phyloP scores from a whole-genome alignment of 1,140 invertebrate genomes.

The Ridgeia piscesae region DNA sequence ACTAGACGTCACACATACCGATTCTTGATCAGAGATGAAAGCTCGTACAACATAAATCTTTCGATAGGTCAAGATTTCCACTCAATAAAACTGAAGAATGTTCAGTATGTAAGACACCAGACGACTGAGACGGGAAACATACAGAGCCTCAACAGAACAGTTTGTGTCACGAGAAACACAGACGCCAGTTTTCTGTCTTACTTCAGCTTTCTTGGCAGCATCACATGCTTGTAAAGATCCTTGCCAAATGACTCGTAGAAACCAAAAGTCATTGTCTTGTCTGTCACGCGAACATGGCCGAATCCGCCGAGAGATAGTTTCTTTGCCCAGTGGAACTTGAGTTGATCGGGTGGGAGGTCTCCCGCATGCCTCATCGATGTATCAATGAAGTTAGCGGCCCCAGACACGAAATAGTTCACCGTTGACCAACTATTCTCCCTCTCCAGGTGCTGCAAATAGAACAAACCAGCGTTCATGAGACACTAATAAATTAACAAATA shows the following conservation, averaged over 20 bases:
- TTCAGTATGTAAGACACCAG: no score
- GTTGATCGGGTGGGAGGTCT: constrained; percentile 45
- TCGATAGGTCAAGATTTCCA: no score
- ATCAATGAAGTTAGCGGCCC: constrained; percentile 57
- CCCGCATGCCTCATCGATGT: constrained; percentile 42
- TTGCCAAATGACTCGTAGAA: constrained; percentile 46
- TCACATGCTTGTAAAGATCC: constrained; percentile 36
- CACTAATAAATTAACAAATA: no score
- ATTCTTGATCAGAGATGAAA: no score
- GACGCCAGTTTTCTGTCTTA: neutral
- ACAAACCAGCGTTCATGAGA: no score
- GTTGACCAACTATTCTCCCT: constrained; percentile 32
- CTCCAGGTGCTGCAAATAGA: neutral
- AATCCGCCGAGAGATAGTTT: constrained; percentile 51
- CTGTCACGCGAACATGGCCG: constrained; percentile 47
- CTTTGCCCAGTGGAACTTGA: constrained; percentile 56
- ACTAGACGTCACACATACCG: no score
- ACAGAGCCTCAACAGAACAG: neutral
- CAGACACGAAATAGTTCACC: constrained; percentile 55
- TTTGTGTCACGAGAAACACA: neutral
- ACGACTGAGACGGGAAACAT: neutral
- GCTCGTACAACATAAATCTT: no score
- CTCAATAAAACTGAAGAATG: no score
- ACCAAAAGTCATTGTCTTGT: constrained; percentile 49
- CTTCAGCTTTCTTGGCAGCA: constrained; percentile 31